phyloP scores from a whole-genome alignment of 2,888 invertebrate species.

The Phengaris alcon region DNA sequence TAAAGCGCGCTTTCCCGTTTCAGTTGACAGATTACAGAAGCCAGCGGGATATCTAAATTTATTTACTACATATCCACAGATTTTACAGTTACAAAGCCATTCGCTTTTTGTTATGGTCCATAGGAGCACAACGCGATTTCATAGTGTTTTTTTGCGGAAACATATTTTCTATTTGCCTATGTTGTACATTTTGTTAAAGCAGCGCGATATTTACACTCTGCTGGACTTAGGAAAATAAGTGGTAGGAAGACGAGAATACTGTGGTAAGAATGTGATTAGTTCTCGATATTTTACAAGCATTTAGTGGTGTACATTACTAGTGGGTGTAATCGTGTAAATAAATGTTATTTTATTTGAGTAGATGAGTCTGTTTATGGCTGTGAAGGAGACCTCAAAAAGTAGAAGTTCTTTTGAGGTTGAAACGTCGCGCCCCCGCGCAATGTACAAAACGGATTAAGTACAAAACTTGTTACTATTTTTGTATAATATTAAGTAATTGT shows the following conservation, averaged over 20 bases:
- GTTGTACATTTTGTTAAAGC: background rate
- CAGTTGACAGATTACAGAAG: background rate
- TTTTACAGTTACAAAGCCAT: background rate
- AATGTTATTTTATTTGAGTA: slow-evolving; percentile 39
- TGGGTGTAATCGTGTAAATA: slow-evolving; percentile 32
- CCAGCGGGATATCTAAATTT: background rate
- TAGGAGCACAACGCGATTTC: too few species aligned
- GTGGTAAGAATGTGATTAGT: slow-evolving; percentile 34
- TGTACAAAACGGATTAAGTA: slow-evolving; percentile 76
- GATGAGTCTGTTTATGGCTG: slow-evolving; percentile 51
- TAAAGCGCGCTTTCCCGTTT: background rate
- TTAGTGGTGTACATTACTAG: slow-evolving; percentile 42
- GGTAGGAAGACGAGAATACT: background rate
- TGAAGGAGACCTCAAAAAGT: slow-evolving; percentile 39
- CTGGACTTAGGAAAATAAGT: background rate
- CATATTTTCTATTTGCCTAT: background rate
- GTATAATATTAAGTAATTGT: slow-evolving; percentile 72
- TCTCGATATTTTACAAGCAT: slow-evolving; percentile 49
- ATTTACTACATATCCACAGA: background rate
- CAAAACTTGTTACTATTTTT: slow-evolving; percentile 79
- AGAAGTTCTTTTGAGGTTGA: slow-evolving; percentile 43
- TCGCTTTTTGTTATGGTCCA: too few species aligned
- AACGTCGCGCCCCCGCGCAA: slow-evolving; percentile 63
- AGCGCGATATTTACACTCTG: background rate
- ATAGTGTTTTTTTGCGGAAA: too few species aligned